These are phyloP conservation scores for Monodelphis domestica DNA, from an alignment of 2,797 vertebrate genomes.

Conservation along the genomic window DNA sequence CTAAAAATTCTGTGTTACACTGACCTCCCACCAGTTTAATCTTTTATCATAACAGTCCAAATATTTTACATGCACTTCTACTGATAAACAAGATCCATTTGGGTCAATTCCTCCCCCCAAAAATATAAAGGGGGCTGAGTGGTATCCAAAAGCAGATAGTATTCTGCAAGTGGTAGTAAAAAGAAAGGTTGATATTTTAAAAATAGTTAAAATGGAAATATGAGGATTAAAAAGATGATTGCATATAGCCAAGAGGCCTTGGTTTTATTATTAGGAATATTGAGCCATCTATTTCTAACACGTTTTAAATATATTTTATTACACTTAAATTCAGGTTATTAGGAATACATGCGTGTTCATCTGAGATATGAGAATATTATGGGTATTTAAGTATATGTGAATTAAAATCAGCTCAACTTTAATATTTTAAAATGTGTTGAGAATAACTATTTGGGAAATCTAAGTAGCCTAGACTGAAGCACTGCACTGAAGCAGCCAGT, in stretches of 20 bases:
- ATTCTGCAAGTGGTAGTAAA: not conserved
- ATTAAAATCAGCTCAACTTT: constrained; percentile 48
- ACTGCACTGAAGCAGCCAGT: not conserved
- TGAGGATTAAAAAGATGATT: not conserved
- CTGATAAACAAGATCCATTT: constrained; percentile 14
- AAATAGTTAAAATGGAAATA: constrained; percentile 22
- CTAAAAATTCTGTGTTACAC: constrained; percentile 63
- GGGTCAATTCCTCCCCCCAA: not conserved
- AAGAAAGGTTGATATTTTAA: constrained; percentile 2
- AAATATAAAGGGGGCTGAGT: not conserved
- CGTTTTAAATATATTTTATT: constrained; percentile 21
- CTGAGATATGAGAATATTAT: constrained; percentile 41
- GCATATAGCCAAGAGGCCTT: not conserved
- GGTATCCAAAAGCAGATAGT: constrained; percentile 6
- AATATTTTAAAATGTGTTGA: not conserved
- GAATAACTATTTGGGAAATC: constrained; percentile 33
- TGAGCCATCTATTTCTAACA: constrained; percentile 30
- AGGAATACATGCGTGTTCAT: not conserved
- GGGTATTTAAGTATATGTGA: constrained; percentile 27
- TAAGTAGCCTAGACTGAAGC: constrained; percentile 42
- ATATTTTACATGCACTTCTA: constrained; percentile 16
- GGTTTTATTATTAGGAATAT: constrained; percentile 19
- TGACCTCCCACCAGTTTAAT: constrained; percentile 57
- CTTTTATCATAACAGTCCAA: constrained; percentile 2
- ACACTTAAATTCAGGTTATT: constrained; percentile 31